phyloP scores from a whole-genome alignment of 2,888 invertebrate genomes.

The Eupithecia centaureata region DNA sequence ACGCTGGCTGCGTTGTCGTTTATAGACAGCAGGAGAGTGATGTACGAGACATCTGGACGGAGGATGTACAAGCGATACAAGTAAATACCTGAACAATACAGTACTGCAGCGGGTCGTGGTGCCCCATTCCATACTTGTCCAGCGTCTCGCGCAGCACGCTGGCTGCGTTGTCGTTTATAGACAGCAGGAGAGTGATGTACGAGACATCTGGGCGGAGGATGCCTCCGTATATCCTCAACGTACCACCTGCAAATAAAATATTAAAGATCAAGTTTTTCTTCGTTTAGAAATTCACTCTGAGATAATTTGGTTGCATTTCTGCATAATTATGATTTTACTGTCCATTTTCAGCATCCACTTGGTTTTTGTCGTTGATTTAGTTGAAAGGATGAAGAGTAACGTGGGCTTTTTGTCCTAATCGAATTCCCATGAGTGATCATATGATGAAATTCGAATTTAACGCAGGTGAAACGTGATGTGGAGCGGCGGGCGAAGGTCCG shows the following conservation, averaged over 20 bases:
- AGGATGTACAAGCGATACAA: neutral
- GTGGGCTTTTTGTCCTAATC: no score
- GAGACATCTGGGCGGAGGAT: slow-evolving; percentile 98
- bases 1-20: no score
- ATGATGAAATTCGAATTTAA: no score
- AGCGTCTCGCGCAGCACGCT: slow-evolving; percentile 98
- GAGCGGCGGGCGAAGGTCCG: no score
- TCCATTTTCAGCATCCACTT: neutral
- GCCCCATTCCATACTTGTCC: slow-evolving; percentile 97
- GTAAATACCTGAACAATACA: slow-evolving; percentile 95
- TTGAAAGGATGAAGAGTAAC: no score
- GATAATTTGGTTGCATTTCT: neutral
- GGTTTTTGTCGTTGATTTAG: no score
- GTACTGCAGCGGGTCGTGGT: slow-evolving; percentile 95
- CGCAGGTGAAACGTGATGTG: no score
- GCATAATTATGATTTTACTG: neutral
- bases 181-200: slow-evolving; percentile 97
- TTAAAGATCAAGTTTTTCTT: neutral
- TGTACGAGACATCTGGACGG: no score
- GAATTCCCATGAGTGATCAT: no score
- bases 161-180: slow-evolving; percentile 95
- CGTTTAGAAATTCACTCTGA: neutral
- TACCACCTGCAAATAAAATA: slow-evolving; percentile 85
- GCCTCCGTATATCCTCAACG: slow-evolving; percentile 97
- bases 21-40: no score